These are phyloP conservation scores for Peromyscus eremicus DNA, from an alignment of 2,797 vertebrate species.

Conservation along the genomic window DNA sequence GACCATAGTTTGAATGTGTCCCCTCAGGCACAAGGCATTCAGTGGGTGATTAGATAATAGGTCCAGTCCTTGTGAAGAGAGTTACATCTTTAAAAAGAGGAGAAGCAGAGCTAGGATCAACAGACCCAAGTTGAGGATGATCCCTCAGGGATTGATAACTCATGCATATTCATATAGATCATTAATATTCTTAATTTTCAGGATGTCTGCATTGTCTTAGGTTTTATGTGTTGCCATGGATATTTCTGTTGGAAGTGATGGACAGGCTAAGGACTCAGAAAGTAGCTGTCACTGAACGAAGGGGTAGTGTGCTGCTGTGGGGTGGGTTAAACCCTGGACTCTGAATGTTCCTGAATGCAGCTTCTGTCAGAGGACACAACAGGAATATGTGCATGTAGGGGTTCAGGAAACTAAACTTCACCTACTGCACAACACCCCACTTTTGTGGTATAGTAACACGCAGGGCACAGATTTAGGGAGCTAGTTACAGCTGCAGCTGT, in stretches of 20 bases:
- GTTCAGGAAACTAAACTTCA: not conserved
- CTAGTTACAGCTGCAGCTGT: not conserved
- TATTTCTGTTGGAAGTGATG: constrained; percentile 46
- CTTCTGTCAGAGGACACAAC: not conserved
- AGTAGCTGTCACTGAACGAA: not conserved
- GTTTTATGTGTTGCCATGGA: not conserved
- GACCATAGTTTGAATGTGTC: not conserved
- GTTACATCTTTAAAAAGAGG: not conserved
- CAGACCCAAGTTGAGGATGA: not conserved
- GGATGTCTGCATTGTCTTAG: not conserved
- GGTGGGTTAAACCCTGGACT: not conserved
- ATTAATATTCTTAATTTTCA: not conserved
- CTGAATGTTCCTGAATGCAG: rapidly evolving
- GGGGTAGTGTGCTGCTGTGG: not conserved
- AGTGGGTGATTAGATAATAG: not conserved
- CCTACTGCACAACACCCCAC: not conserved
- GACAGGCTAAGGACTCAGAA: not conserved
- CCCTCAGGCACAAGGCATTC: not conserved
- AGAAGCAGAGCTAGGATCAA: not conserved
- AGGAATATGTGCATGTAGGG: too few species aligned
- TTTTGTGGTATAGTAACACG: not conserved
- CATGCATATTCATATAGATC: not conserved
- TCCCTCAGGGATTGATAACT: not conserved
- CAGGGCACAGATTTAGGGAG: rapidly evolving
- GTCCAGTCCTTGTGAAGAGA: not conserved